Evolutionary conservation across 2,797 vertebrate species (phyloP).

Genomic region (Propithecus perrieri): DNA sequence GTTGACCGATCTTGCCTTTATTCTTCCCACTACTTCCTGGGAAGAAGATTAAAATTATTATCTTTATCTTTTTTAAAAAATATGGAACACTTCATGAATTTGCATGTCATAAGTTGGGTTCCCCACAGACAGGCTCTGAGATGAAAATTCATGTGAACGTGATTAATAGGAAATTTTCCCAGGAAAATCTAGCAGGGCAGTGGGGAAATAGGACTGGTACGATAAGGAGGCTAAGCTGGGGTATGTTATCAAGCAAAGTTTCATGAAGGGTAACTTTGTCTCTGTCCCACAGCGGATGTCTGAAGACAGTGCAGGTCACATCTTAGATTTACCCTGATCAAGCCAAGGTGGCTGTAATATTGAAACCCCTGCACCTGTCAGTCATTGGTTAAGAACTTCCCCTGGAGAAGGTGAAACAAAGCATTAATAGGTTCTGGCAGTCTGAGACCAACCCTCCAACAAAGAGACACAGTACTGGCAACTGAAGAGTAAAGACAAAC

Average conservation of each 20-base stretch:
- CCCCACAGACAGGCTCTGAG: background rate
- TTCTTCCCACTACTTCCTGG: background rate
- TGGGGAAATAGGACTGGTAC: background rate
- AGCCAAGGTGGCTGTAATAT: background rate
- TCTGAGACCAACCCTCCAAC: background rate
- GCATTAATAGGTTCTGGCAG: background rate
- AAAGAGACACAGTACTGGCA: background rate
- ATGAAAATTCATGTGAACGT: background rate
- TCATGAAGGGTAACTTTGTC: background rate
- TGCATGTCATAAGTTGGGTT: background rate
- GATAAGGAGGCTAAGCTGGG: background rate
- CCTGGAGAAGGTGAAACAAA: background rate
- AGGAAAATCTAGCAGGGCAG: background rate
- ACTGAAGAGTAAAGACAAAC: background rate
- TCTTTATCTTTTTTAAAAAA: background rate
- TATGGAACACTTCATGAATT: background rate
- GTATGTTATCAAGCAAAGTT: background rate
- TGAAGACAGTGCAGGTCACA: background rate
- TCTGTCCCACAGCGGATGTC: background rate
- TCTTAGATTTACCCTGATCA: background rate
- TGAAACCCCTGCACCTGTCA: background rate
- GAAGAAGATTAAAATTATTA: conserved; percentile 16
- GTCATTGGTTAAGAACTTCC: background rate
- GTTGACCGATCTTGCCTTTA: background rate
- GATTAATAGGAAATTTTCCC: background rate